Conservation (phyloP, 2,113 vertebrate genomes). For the Stictonetta naevosa region DNA sequence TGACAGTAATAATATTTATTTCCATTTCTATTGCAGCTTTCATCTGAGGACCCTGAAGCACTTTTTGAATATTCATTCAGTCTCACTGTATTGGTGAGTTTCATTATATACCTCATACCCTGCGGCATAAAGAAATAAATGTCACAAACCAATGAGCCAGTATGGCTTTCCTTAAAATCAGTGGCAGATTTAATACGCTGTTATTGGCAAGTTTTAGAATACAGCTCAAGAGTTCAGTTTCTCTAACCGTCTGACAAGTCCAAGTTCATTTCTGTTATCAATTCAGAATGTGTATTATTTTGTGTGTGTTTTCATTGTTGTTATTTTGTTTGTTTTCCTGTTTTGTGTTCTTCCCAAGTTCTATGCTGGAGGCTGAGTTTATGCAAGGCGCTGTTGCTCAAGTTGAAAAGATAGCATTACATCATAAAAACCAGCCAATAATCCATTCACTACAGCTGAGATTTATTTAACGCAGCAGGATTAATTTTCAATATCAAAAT, state of each 20-base stretch:
- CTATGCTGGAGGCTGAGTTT: background rate
- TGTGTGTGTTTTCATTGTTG: background rate
- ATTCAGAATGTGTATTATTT: background rate
- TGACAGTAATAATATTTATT: background rate
- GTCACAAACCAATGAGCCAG: background rate
- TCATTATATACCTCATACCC: background rate
- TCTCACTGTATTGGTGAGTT: background rate
- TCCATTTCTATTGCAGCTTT: background rate
- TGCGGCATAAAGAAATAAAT: background rate
- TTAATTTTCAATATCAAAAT: background rate
- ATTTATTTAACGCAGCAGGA: background rate
- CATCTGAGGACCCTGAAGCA: background rate
- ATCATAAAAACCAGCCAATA: background rate
- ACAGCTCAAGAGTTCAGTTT: background rate
- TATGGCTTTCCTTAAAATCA: background rate
- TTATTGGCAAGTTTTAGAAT: background rate
- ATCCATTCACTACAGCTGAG: background rate
- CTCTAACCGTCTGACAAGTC: background rate
- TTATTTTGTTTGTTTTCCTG: background rate
- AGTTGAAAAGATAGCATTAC: rapidly evolving
- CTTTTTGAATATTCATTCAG: background rate
- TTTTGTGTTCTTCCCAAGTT: background rate
- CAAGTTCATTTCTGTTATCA: background rate
- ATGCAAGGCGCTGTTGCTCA: background rate
- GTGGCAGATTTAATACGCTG: background rate